Conservation (phyloP, 2,888 invertebrate genomes). For the Xanthia togata region DNA sequence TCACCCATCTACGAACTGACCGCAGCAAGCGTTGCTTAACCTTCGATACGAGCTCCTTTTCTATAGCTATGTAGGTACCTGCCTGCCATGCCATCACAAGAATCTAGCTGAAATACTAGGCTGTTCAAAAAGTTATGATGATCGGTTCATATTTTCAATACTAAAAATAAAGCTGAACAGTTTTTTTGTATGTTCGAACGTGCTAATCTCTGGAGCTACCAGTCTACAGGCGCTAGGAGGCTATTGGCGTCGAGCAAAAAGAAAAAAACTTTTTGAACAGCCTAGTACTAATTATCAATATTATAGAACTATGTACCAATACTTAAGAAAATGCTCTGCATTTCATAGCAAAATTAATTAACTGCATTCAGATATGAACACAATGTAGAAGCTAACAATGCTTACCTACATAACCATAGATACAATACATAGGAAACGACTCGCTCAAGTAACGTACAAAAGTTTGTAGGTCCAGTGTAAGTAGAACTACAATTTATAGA, state of each 20-base stretch:
- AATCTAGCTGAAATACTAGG: no score
- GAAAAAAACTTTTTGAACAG: no score
- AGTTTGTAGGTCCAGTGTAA: neutral
- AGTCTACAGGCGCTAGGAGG: no score
- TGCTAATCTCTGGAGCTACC: no score
- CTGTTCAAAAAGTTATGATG: no score
- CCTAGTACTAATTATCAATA: neutral
- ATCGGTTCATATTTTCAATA: no score
- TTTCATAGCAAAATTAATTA: slow-evolving; percentile 26
- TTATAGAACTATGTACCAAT: neutral
- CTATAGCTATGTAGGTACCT: neutral
- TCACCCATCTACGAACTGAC: no score
- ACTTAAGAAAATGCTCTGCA: neutral
- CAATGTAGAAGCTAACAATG: neutral
- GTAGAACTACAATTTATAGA: no score
- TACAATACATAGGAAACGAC: neutral
- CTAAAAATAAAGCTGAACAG: no score
- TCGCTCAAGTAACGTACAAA: neutral
- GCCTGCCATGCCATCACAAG: no score
- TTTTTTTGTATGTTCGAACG: no score
- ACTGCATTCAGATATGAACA: slow-evolving; percentile 29
- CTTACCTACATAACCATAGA: neutral
- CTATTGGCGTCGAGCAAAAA: no score
- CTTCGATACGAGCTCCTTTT: neutral
- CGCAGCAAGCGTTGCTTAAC: neutral